Percentiles rank a stretch among this genome's conserved stretches.
phyloP scores from a whole-genome alignment of 2,113 vertebrate species.

The Collichthys lucidus region DNA sequence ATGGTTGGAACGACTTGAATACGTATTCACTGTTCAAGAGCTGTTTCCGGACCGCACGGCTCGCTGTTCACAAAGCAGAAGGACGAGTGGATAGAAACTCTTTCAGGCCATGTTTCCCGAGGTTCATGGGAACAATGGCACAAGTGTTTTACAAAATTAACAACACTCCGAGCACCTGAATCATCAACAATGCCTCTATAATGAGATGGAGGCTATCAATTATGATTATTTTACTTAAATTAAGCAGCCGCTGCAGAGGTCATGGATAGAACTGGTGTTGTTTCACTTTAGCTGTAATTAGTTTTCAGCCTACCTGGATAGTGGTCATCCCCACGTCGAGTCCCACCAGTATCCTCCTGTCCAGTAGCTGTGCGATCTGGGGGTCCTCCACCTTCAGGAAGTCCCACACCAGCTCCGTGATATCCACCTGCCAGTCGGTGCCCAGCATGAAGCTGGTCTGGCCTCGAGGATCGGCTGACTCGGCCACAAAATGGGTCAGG shows the following conservation, averaged over 20 bases:
- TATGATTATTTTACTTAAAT: not conserved
- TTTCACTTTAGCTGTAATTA: too few species aligned
- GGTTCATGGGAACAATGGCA: not conserved
- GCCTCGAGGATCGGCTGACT: slow-evolving; percentile 86
- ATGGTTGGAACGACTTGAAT: too few species aligned
- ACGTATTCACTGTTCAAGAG: too few species aligned
- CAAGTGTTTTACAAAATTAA: too few species aligned
- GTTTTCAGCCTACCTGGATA: slow-evolving; percentile 87
- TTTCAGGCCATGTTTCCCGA: too few species aligned
- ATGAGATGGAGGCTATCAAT: not conserved
- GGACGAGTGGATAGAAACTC: too few species aligned
- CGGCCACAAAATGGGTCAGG: slow-evolving; percentile 93
- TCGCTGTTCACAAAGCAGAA: too few species aligned
- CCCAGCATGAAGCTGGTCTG: slow-evolving; percentile 90
- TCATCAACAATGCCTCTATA: not conserved
- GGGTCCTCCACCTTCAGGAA: slow-evolving; percentile 94
- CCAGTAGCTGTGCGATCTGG: slow-evolving; percentile 88
- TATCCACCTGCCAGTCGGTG: slow-evolving; percentile 93
- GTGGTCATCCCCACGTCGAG: slow-evolving; percentile 93
- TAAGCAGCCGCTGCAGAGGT: not conserved
- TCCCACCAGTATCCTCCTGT: slow-evolving; percentile 88
- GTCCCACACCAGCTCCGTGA: slow-evolving; percentile 92
- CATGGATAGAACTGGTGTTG: not conserved
- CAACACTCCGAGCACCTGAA: not conserved
- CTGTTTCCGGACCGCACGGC: too few species aligned